phyloP scores from a whole-genome alignment of 2,113 vertebrate genomes.

The Equus quagga region DNA sequence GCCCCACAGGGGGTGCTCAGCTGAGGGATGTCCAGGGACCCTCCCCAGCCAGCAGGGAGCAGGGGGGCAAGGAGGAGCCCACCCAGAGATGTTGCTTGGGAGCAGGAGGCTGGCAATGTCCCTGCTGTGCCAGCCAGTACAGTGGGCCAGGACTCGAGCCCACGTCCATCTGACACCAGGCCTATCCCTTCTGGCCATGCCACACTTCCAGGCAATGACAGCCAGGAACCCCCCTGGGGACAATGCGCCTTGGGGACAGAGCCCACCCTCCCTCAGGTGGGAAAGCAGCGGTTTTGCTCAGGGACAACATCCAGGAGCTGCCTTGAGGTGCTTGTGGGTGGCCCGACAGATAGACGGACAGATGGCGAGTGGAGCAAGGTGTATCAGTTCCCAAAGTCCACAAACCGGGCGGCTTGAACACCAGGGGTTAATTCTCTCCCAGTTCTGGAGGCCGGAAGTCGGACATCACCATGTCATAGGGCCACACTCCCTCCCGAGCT shows the following conservation, averaged over 20 bases:
- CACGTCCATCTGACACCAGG: too few species aligned
- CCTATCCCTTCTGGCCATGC: too few species aligned
- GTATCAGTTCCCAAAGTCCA: too few species aligned
- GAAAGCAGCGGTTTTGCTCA: not conserved
- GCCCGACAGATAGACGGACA: too few species aligned
- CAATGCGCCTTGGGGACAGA: not conserved
- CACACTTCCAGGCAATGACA: not conserved
- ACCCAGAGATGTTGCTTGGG: not conserved
- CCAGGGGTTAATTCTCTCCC: not conserved
- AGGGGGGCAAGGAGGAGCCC: not conserved
- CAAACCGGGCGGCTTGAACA: not conserved
- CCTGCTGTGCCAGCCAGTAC: not conserved
- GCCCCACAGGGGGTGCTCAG: accelerated
- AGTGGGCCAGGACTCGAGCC: not conserved
- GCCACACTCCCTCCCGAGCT: accelerated
- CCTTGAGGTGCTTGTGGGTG: too few species aligned
- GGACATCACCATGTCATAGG: not conserved
- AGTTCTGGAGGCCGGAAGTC: not conserved
- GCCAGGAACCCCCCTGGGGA: not conserved
- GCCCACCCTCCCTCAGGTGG: not conserved
- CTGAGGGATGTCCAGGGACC: not conserved
- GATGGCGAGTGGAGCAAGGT: not conserved
- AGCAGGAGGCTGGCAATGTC: not conserved
- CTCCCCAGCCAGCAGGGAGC: not conserved
- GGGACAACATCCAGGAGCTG: not conserved